These are phyloP conservation scores for Myotis daubentonii DNA, from an alignment of 2,797 vertebrate genomes.

Conservation along the genomic window DNA sequence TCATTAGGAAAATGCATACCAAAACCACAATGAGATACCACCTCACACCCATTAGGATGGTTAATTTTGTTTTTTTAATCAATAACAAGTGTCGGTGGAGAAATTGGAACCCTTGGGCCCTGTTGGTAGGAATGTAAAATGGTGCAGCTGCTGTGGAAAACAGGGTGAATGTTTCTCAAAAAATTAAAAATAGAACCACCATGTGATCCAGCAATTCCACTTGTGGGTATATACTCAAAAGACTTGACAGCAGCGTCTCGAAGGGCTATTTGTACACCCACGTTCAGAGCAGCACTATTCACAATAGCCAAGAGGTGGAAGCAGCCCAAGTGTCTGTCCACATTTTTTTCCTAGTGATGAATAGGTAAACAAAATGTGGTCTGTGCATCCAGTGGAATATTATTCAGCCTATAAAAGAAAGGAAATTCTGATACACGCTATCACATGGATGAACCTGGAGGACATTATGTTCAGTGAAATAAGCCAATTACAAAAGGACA, in stretches of 20 bases:
- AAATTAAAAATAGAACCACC: background rate
- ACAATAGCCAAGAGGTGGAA: background rate
- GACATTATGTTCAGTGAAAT: background rate
- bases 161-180: background rate
- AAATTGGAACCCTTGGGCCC: background rate
- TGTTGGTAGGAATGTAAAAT: background rate
- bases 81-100: background rate
- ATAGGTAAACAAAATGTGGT: background rate
- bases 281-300: background rate
- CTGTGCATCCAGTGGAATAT: background rate
- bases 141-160: background rate
- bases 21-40: background rate
- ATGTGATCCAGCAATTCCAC: background rate
- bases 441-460: background rate
- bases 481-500: background rate
- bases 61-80: background rate
- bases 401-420: background rate
- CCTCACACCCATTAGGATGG: rapidly evolving
- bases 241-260: background rate
- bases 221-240: background rate
- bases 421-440: background rate
- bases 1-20: background rate
- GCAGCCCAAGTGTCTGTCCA: too few relatives aligned
- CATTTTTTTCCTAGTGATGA: background rate
- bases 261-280: background rate